phyloP scores from a whole-genome alignment of 2,113 vertebrate species.

The Cynopterus brachyotis region DNA sequence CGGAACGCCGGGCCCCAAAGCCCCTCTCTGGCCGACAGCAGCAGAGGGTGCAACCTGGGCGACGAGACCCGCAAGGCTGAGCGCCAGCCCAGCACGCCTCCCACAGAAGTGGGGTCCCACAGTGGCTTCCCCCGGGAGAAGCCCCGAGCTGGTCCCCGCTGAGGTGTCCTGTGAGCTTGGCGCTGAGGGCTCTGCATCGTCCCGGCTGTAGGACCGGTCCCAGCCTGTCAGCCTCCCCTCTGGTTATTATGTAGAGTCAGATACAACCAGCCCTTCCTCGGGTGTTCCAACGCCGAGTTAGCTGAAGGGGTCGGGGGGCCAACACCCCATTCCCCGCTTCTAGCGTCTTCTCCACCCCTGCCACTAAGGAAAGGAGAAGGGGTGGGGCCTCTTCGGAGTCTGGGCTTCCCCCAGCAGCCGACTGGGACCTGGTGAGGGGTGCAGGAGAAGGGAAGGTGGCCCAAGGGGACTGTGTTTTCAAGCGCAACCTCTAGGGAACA shows the following conservation, averaged over 20 bases:
- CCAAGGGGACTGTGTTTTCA: not conserved
- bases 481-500: not conserved
- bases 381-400: rapidly evolving
- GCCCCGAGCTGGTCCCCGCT: not conserved
- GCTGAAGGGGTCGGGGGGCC: not conserved
- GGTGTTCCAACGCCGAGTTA: not conserved
- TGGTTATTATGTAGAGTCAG: not conserved
- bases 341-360: not conserved
- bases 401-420: not conserved
- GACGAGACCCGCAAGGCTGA: not conserved
- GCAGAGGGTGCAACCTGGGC: rapidly evolving
- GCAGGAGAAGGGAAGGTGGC: not conserved
- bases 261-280: not conserved
- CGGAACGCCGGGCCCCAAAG: not conserved
- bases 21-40: not conserved
- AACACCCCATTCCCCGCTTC: not conserved
- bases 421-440: not conserved
- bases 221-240: not conserved
- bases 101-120: not conserved
- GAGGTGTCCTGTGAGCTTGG: not conserved
- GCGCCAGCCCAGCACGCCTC: not conserved
- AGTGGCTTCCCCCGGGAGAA: not conserved
- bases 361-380: not conserved
- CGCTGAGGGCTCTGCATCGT: not conserved
- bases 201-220: rapidly evolving